Evolutionary conservation across 30 jellyfish, hydroid and myxozoan genomes (phyloP).

Genomic region (Rhopilema esculentum): DNA sequence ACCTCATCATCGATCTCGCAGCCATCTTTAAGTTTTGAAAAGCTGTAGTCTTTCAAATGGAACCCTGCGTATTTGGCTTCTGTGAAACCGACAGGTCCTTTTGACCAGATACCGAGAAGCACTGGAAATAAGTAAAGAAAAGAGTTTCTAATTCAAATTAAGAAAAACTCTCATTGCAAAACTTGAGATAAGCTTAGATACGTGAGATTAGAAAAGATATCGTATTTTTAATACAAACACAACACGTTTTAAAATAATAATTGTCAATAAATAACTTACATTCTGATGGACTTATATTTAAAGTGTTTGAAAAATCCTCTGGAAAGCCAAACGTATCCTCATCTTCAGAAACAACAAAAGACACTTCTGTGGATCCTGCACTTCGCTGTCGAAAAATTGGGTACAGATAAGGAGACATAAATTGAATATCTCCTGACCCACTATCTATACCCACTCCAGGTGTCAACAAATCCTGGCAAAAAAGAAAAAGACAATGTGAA

Average conservation of each 20-base stretch:
- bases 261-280: not conserved
- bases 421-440: not conserved
- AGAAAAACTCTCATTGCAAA: too few relatives aligned
- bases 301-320: not conserved
- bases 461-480: not conserved
- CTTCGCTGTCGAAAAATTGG: not conserved
- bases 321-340: not conserved
- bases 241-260: not conserved
- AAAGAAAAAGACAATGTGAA: not conserved
- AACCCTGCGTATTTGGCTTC: not conserved
- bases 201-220: not conserved
- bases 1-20: not conserved
- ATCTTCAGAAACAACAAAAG: not conserved
- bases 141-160: too few relatives aligned
- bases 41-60: not conserved
- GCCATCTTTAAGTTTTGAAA: not conserved
- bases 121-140: not conserved
- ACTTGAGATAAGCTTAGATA: too few relatives aligned
- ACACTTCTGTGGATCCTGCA: not conserved
- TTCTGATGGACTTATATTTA: not conserved
- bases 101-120: not conserved
- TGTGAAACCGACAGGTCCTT: not conserved
- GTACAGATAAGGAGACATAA: not conserved
- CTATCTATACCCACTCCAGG: not conserved
- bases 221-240: not conserved